A percentile compares a stretch with the other conserved stretches of the same genome.
phyloP scores from a whole-genome alignment of 2,888 invertebrate species.

The Meteorus cinctellus region DNA sequence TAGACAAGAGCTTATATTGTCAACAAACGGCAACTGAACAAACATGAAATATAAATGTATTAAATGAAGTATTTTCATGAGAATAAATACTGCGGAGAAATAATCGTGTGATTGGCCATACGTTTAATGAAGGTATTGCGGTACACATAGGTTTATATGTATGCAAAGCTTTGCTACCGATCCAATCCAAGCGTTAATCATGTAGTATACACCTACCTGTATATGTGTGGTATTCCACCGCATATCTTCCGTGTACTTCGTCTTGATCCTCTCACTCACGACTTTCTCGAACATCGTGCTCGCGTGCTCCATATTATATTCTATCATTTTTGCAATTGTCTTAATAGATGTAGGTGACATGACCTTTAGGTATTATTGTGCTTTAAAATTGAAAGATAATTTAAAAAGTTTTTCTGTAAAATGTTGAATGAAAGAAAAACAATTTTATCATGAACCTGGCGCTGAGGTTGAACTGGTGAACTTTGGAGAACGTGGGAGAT shows the following conservation, averaged over 20 bases:
- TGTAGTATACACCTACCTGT: slow-evolving; percentile 12
- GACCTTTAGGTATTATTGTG: too few relatives aligned
- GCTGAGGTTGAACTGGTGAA: slow-evolving; percentile 24
- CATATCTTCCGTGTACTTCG: neutral
- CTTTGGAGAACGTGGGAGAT: slow-evolving; percentile 44
- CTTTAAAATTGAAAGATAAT: too few relatives aligned
- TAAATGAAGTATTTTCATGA: slow-evolving; percentile 5
- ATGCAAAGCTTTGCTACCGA: slow-evolving; percentile 17
- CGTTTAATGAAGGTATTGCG: slow-evolving; percentile 4
- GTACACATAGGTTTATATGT: slow-evolving; percentile 15
- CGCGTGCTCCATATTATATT: slow-evolving; percentile 14
- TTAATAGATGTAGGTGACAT: neutral
- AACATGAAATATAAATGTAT: neutral
- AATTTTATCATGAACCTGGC: neutral
- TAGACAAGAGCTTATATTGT: too few relatives aligned
- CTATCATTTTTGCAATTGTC: neutral
- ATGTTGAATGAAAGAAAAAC: too few relatives aligned
- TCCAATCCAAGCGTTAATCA: slow-evolving; percentile 33
- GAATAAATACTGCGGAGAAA: slow-evolving; percentile 16
- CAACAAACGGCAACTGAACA: too few relatives aligned
- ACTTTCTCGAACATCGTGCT: slow-evolving; percentile 7
- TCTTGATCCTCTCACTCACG: neutral
- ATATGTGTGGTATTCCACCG: slow-evolving; percentile 18
- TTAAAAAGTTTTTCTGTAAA: too few relatives aligned
- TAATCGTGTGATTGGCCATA: slow-evolving; percentile 35